phyloP scores from a whole-genome alignment of 1,140 invertebrate genomes.

The Drosophila sechellia region DNA sequence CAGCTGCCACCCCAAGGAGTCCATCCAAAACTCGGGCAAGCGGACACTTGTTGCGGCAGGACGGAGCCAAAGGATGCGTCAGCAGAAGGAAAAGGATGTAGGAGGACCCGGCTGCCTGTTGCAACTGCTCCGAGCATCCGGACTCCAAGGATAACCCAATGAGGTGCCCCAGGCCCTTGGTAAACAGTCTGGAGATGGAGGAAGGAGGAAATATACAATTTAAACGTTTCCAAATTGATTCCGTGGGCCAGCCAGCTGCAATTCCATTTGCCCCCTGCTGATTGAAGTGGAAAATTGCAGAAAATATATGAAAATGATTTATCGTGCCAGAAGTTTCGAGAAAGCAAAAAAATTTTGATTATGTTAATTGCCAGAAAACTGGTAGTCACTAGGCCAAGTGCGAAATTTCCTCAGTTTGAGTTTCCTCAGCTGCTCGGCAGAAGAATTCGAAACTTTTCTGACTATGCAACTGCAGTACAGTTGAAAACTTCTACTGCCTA shows the following conservation, averaged over 20 bases:
- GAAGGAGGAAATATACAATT: conserved; percentile 39
- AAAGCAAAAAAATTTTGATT: conserved; percentile 16
- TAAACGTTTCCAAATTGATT: conserved; percentile 52
- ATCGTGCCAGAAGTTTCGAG: neutral
- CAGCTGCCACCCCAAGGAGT: conserved; percentile 26
- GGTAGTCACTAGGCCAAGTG: conserved; percentile 14
- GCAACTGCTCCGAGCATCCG: conserved; percentile 52
- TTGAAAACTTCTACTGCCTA: conserved; percentile 1
- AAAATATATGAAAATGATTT: conserved; percentile 1
- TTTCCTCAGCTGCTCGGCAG: conserved; percentile 12
- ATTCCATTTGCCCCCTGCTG: conserved; percentile 31
- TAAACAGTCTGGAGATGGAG: conserved; percentile 23
- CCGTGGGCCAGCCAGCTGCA: conserved; percentile 24
- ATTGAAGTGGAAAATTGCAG: conserved; percentile 15
- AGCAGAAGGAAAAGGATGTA: neutral
- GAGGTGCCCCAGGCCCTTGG: conserved; percentile 16
- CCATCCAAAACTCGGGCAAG: conserved; percentile 8
- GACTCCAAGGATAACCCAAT: conserved; percentile 24
- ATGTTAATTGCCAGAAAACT: conserved; percentile 28
- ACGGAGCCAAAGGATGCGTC: conserved; percentile 13
- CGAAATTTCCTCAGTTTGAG: conserved; percentile 11
- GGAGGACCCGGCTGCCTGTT: conserved; percentile 37
- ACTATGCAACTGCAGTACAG: conserved; percentile 10
- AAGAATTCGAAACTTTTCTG: conserved; percentile 22
- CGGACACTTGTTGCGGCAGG: conserved; percentile 31